Conservation (phyloP, 2,888 invertebrate species). For the Penaeus monodon region DNA sequence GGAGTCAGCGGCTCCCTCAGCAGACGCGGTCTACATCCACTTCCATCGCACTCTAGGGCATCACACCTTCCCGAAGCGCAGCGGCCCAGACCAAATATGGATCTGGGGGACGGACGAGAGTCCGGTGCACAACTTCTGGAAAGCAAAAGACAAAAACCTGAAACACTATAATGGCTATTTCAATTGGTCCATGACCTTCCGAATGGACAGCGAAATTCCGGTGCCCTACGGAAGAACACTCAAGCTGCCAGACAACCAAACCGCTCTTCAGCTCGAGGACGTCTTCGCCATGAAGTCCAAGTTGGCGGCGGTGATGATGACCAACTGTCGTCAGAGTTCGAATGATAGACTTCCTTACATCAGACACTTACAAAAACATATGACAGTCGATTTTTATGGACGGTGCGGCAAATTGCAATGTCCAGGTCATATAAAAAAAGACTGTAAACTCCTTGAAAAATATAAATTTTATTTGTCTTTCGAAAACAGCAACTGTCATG, state of each 20-base stretch:
- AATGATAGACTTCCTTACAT: conserved; percentile 68
- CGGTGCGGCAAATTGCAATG: conserved; percentile 68
- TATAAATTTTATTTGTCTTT: conserved; percentile 81
- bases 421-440: conserved; percentile 74
- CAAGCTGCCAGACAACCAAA: conserved; percentile 29
- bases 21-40: conserved; percentile 79
- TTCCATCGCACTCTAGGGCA: conserved; percentile 72
- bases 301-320: conserved; percentile 66
- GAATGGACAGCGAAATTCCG: conserved; percentile 71
- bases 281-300: conserved; percentile 62
- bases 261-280: conserved; percentile 24
- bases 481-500: conserved; percentile 79
- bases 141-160: conserved; percentile 69
- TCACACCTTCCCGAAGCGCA: conserved; percentile 73
- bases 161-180: conserved; percentile 75
- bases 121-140: conserved; percentile 75
- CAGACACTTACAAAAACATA: conserved; percentile 67
- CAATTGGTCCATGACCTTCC: conserved; percentile 73
- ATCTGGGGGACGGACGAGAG: conserved; percentile 80
- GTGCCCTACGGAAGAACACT: conserved; percentile 70
- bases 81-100: conserved; percentile 76
- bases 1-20: conserved; percentile 71
- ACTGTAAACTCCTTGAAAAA: conserved; percentile 74
- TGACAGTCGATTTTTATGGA: conserved; percentile 69
- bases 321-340: conserved; percentile 67